Evolutionary conservation across 2,888 invertebrate species (phyloP).

Genomic region (Liodrosophila aerea): DNA sequence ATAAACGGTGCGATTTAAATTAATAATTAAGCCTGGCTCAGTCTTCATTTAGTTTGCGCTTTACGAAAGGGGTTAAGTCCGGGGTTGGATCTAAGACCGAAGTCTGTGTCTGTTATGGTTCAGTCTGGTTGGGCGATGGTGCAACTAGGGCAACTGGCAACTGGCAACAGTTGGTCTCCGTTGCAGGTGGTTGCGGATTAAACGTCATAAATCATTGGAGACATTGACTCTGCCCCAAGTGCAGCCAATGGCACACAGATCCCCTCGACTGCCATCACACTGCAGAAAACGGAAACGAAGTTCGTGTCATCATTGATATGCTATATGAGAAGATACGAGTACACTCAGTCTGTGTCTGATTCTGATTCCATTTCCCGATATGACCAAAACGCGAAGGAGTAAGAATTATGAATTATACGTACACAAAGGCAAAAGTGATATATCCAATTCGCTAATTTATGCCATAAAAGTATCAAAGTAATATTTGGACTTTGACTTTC

Average conservation of each 20-base stretch:
- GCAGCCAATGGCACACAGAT: constrained; percentile 62
- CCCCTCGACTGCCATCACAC: not conserved
- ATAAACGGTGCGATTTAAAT: constrained; percentile 77
- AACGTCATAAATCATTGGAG: constrained; percentile 66
- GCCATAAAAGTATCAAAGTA: no score
- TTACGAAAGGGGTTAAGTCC: not conserved
- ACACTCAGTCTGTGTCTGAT: no score
- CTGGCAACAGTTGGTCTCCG: constrained; percentile 27
- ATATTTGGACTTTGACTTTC: no score
- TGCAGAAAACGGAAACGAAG: constrained; percentile 19
- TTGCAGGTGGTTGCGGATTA: constrained; percentile 56
- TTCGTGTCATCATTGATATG: constrained; percentile 56
- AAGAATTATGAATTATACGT: no score
- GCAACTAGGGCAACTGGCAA: constrained; percentile 23
- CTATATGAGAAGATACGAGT: constrained; percentile 43
- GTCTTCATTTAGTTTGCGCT: constrained; percentile 11
- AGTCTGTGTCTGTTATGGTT: no score
- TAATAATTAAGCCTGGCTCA: constrained; percentile 66
- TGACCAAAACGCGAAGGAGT: constrained; percentile 5
- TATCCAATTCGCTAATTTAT: no score
- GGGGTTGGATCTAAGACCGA: not conserved
- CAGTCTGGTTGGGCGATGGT: constrained; percentile 7
- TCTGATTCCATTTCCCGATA: constrained; percentile 32
- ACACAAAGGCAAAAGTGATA: not conserved
- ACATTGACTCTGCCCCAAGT: constrained; percentile 46